Evolutionary conservation across 2,888 invertebrate genomes (phyloP).

Genomic region (Ypsolopha sequella): DNA sequence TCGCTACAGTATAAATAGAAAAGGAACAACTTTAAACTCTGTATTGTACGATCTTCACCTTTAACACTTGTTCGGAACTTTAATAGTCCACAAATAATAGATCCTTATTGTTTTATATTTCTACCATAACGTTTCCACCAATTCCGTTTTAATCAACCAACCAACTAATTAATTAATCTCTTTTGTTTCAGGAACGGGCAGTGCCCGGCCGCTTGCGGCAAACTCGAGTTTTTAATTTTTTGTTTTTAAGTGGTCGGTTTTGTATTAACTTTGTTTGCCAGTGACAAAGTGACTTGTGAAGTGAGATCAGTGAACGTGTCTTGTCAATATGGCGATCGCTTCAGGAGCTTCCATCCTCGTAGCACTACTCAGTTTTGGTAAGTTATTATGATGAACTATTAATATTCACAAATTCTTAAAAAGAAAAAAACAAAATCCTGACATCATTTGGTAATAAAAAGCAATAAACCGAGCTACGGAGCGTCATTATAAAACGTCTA

Average conservation of each 20-base stretch:
- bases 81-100: no score
- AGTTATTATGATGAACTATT: constrained; percentile 16
- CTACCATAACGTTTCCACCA: not conserved
- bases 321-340: constrained; percentile 34
- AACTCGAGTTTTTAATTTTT: constrained; percentile 26
- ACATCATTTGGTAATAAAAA: no score
- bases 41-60: not conserved
- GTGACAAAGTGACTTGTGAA: constrained; percentile 50
- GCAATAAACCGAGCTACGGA: no score
- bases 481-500: no score
- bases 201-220: constrained; percentile 61
- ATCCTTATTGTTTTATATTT: not conserved
- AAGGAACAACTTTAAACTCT: no score
- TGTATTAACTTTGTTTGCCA: constrained; percentile 25
- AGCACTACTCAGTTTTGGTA: constrained; percentile 56
- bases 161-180: no score
- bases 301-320: constrained; percentile 42
- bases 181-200: constrained; percentile 59
- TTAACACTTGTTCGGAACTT: not conserved
- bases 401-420: not conserved
- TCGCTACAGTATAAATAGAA: no score
- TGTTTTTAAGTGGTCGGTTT: constrained; percentile 23
- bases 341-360: constrained; percentile 50
- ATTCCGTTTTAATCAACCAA: no score
- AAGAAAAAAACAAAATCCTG: not conserved